Base-by-base conservation (phyloP, 2,113 vertebrate species). In the Casuarius casuarius region DNA sequence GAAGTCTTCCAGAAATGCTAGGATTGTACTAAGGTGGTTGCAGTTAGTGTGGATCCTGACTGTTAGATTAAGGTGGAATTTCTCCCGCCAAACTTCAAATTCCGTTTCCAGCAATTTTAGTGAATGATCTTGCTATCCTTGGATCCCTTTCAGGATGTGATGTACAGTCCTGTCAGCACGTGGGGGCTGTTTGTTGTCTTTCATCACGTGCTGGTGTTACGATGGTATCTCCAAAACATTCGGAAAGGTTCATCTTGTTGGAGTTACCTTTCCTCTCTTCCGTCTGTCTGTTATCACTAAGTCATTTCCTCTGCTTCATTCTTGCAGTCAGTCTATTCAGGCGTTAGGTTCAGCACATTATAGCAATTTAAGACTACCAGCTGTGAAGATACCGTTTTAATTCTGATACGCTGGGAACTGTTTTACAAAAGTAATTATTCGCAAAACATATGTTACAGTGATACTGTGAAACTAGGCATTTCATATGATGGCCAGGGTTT, bases 341-440 rank as follows among this genome's bases (percentile, higher is more conserved):
- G 3, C 74, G 83, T 77, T 74, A 84, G 19, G 35, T 67, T 89
- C 81, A 78, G 46, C 76, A 86, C 26, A 42, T 94, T 7, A 56
- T 28, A 71, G 70, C 65, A 89, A 20, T 84, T 91, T 87, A 40
- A 77, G 42, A 94, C 10, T 23, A 51, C 10, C 29, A 35, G 31
- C 59, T 92, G n/a, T 82, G 28, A 87, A 89, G 28, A 48, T 33
- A 74, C 46, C 14, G 25, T 94, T 95, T 94, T 81, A 15, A 61
- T 78, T 94, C 49, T 90, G 15, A 58, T 87, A 51, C 16, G 81
- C 46, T 75, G 42, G 31, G 88, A 89, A 74, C 58, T 77, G 63
- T 74, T 92, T 89, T 80, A 56, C 68, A 89, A 67, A 97, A 79
- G 33, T 66, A 90, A 40, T 76, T 91, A 49, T 73, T 91, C 75